A percentile compares a stretch with the other conserved stretches of the same genome.
phyloP scores from a whole-genome alignment of 2,888 invertebrate species.

The Subacronicta megacephala region DNA sequence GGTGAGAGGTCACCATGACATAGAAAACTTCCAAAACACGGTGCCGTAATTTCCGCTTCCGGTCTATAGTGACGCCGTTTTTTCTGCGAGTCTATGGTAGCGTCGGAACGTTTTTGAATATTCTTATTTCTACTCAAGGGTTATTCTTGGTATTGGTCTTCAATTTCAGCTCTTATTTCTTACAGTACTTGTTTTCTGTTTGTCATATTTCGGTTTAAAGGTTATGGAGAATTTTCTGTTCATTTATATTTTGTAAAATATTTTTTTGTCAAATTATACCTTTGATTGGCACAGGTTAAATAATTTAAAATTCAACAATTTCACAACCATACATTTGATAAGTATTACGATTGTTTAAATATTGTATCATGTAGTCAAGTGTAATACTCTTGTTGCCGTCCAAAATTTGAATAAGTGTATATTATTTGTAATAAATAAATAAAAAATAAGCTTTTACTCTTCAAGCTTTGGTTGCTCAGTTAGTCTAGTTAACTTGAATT shows the following conservation, averaged over 20 bases:
- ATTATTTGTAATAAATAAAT: too few species aligned
- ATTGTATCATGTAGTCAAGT: too few species aligned
- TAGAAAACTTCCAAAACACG: slow-evolving; percentile 4
- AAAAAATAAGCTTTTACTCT: too few species aligned
- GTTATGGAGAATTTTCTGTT: background rate
- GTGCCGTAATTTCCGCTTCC: slow-evolving; percentile 25
- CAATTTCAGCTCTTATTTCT: slow-evolving; percentile 13
- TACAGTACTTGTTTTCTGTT: background rate
- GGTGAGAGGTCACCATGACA: slow-evolving; percentile 57
- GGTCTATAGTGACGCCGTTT: slow-evolving; percentile 7
- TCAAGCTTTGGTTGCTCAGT: too few species aligned
- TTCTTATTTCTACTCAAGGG: slow-evolving; percentile 4
- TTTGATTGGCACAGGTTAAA: too few species aligned
- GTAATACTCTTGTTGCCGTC: too few species aligned
- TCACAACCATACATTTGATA: too few species aligned
- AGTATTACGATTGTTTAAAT: too few species aligned
- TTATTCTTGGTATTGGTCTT: slow-evolving; percentile 5
- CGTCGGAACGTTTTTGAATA: slow-evolving; percentile 9
- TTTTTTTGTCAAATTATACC: background rate
- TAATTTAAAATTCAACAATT: too few species aligned
- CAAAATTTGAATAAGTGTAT: too few species aligned
- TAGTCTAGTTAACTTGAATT: background rate
- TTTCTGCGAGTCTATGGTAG: slow-evolving; percentile 6
- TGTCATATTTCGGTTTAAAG: slow-evolving; percentile 3
- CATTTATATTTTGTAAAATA: background rate